phyloP scores from a whole-genome alignment of 2,797 vertebrate species.

The Zenarchopterus dispar region DNA sequence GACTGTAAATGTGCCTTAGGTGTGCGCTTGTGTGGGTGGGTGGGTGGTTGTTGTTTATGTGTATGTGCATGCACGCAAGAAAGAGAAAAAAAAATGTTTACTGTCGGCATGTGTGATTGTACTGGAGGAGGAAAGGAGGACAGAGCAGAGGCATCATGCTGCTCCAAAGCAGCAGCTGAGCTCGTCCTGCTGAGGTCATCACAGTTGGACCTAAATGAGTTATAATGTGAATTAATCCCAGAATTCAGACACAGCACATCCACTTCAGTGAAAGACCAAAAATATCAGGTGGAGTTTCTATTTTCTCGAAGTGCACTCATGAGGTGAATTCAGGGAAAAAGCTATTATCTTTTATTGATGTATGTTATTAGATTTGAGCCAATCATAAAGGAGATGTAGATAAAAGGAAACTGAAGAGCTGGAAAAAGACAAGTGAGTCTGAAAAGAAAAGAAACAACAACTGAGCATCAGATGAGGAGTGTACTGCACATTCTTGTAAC shows the following conservation, averaged over 20 bases:
- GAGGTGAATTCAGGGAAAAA: slow-evolving; percentile 49
- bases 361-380: slow-evolving; percentile 53
- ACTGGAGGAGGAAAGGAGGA: slow-evolving; percentile 48
- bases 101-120: slow-evolving; percentile 57
- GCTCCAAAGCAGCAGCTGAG: slow-evolving; percentile 43
- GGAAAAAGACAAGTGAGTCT: too few relatives aligned
- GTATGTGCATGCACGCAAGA: slow-evolving; percentile 5
- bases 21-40: slow-evolving; percentile 45
- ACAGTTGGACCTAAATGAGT: slow-evolving; percentile 40
- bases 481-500: too few relatives aligned
- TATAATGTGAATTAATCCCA: slow-evolving; percentile 36
- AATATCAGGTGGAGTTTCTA: slow-evolving; percentile 16
- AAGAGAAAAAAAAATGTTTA: slow-evolving; percentile 62
- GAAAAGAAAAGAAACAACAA: slow-evolving; percentile 8
- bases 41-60: slow-evolving; percentile 53
- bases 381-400: slow-evolving; percentile 37
- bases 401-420: slow-evolving; percentile 25
- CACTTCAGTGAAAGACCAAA: neutral
- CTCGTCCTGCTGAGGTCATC: slow-evolving; percentile 43
- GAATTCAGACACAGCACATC: slow-evolving; percentile 21
- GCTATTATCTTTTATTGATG: slow-evolving; percentile 52
- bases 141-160: slow-evolving; percentile 44
- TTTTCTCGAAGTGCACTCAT: slow-evolving; percentile 21
- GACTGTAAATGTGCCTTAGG: slow-evolving; percentile 58
- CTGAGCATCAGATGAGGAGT: neutral